Conservation (phyloP, 2,888 invertebrate species). For the Caenorhabditis virilis region DNA sequence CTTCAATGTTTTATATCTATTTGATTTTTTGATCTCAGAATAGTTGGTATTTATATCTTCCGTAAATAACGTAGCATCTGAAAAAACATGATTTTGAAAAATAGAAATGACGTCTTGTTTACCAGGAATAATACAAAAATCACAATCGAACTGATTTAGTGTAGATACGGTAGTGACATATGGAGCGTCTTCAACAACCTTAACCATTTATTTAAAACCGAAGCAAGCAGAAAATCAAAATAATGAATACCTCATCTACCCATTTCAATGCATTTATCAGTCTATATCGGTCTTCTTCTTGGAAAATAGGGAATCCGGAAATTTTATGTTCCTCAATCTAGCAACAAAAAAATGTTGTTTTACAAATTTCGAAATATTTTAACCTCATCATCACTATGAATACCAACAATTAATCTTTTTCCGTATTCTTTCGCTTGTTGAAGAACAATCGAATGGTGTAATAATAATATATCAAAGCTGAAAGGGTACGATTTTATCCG, state of each 20-base stretch:
- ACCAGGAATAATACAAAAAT: conserved; percentile 82
- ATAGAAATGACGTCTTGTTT: conserved; percentile 9
- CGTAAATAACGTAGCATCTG: neutral
- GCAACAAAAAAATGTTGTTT: conserved; percentile 1
- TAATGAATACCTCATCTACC: conserved; percentile 84
- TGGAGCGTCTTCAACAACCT: conserved; percentile 90
- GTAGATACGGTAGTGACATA: conserved; percentile 95
- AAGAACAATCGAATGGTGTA: conserved; percentile 95
- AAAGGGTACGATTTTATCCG: conserved; percentile 17
- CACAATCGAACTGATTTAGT: conserved; percentile 89
- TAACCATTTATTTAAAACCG: neutral
- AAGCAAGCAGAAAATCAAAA: neutral
- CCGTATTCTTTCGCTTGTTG: conserved; percentile 95
- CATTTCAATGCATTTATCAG: conserved; percentile 99
- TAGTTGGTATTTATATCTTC: neutral
- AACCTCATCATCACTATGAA: conserved; percentile 33
- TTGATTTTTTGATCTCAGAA: conserved; percentile 1
- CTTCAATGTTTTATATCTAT: neutral
- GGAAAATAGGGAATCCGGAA: conserved; percentile 79
- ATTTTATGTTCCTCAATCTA: conserved; percentile 31
- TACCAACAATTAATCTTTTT: conserved; percentile 70
- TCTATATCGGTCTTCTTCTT: conserved; percentile 76
- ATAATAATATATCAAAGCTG: conserved; percentile 99
- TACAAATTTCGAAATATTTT: neutral
- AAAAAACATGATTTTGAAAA: too few relatives aligned